Percentiles rank a stretch among this genome's conserved stretches.
phyloP scores from a whole-genome alignment of 2,888 invertebrate genomes.

The Archips xylosteana region DNA sequence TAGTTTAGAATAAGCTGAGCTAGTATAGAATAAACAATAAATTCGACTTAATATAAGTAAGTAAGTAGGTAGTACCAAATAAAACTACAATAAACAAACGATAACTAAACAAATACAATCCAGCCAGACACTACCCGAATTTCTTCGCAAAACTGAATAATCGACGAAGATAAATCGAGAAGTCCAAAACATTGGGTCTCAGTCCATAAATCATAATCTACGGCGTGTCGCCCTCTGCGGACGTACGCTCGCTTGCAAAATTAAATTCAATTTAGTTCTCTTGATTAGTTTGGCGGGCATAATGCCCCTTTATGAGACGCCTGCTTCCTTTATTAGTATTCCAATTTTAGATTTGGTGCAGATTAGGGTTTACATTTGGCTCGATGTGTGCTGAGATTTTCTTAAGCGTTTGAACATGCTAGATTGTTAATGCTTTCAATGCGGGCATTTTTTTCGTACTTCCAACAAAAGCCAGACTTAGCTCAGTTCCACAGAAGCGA shows the following conservation, averaged over 20 bases:
- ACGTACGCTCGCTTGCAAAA: conserved; percentile 66
- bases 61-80: too few relatives aligned
- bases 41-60: too few relatives aligned
- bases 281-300: conserved; percentile 74
- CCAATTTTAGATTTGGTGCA: conserved; percentile 36
- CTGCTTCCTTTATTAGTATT: conserved; percentile 52
- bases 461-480: too few relatives aligned
- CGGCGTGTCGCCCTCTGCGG: conserved; percentile 50
- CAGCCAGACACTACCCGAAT: conserved; percentile 3
- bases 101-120: background rate
- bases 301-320: conserved; percentile 65
- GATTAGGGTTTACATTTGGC: conserved; percentile 20
- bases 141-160: conserved; percentile 23
- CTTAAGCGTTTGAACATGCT: background rate
- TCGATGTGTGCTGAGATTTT: conserved; percentile 3
- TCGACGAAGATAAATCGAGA: conserved; percentile 40
- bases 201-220: conserved; percentile 47
- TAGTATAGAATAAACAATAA: too few relatives aligned
- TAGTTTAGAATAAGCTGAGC: too few relatives aligned
- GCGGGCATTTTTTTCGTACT: too few relatives aligned
- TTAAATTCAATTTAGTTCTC: conserved; percentile 78
- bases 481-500: too few relatives aligned
- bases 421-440: too few relatives aligned
- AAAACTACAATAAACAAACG: background rate
- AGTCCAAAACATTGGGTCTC: conserved; percentile 39